Evolutionary conservation across 2,888 invertebrate species (phyloP).

Genomic region (Axea sp.): DNA sequence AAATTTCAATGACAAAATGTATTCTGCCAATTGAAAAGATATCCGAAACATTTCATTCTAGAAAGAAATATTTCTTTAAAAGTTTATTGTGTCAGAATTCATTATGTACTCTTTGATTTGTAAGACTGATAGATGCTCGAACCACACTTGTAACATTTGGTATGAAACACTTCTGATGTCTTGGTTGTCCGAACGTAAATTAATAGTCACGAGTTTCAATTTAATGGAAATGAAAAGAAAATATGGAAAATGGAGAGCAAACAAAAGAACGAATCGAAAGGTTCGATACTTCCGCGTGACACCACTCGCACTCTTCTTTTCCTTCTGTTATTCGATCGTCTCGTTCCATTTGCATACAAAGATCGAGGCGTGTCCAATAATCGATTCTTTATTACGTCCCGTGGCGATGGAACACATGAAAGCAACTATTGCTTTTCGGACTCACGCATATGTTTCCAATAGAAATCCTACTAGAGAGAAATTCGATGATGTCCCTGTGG

Average conservation of each 20-base stretch:
- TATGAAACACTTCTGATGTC: too few species aligned
- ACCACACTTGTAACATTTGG: too few species aligned
- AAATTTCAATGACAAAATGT: too few species aligned
- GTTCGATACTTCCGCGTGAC: slow-evolving; percentile 21
- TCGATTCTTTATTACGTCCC: slow-evolving; percentile 60
- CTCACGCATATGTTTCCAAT: slow-evolving; percentile 1
- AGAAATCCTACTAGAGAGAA: slow-evolving; percentile 13
- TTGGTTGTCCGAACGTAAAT: too few species aligned
- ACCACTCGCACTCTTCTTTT: slow-evolving; percentile 20
- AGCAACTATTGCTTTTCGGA: slow-evolving; percentile 5
- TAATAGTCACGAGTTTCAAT: background rate
- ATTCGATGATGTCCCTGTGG: background rate
- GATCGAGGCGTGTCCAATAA: slow-evolving; percentile 59
- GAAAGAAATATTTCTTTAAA: too few species aligned
- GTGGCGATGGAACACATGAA: slow-evolving; percentile 14
- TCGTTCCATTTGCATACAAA: slow-evolving; percentile 59
- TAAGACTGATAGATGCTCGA: too few species aligned
- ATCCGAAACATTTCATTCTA: too few species aligned
- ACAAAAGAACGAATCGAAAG: slow-evolving; percentile 1
- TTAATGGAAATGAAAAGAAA: background rate
- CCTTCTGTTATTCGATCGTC: slow-evolving; percentile 27
- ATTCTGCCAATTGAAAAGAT: too few species aligned
- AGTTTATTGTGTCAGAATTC: too few species aligned
- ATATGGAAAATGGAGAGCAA: background rate
- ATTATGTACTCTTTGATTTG: too few species aligned